Evolutionary conservation across 2,797 vertebrate genomes (phyloP), one percentile per base, ranked within the genome.

Genomic region (Lagocephalus sceleratus): DNA sequence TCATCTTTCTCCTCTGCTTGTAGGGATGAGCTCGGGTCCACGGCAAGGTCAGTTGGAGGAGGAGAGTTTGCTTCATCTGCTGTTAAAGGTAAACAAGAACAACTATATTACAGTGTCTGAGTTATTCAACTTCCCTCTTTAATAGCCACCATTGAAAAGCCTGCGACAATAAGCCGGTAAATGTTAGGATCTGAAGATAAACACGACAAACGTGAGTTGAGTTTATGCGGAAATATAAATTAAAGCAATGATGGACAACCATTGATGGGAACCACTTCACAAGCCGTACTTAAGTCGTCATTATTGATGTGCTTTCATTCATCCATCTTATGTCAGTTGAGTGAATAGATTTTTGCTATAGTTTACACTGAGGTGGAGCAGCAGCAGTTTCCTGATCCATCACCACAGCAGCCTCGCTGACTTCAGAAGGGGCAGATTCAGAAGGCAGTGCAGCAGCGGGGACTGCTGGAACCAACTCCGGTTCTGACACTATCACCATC

Each of bases 401-500:
- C 0, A 3, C 49, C 53, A 23, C 58, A 6, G 56, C 40, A 19
- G 25, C 57, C 22, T 66, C 71, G 2, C 3, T 5, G 56, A 54
- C 58, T n/a, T 70, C 68, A 49, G 44, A 51, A 5, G 40, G 29
- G 20, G 25, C 39, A 1, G 51, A 7, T 19, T 16, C 41, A 22
- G 66, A 20, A 2, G 55, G 40, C 1, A 12, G 6, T 0, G 25
- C 16, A 8, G 40, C 10, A 0, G 59, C 9, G 2, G 64, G 4
- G 22, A 66, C 66, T 5, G 55, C 1, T 3, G 62, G 49, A 22
- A 25, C n/a, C 0, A 22, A 21, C 11, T 70, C 64, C 17, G 79
- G 51, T 26, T 84, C 76, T 14, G 78, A 63, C 14, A 54, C 63
- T 0, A 47, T 57, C 51, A 61, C 35, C 17, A 44, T 1, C 20